Conservation (phyloP, 2,113 vertebrate genomes). For the Macquaria ambigua region DNA sequence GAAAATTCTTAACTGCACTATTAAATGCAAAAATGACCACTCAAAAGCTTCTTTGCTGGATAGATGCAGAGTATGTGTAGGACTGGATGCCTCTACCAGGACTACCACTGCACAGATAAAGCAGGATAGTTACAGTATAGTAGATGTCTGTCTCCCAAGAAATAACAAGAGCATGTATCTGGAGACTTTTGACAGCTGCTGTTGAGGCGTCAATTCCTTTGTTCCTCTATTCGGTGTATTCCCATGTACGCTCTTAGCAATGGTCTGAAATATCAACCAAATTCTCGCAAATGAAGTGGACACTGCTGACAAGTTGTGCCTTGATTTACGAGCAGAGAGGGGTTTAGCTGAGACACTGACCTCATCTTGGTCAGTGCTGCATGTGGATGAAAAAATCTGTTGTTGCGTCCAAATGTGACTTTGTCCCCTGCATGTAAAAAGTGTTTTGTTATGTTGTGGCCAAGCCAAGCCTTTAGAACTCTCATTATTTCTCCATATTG, state of each 20-base stretch:
- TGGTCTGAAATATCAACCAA: constrained; percentile 67
- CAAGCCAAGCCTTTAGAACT: constrained; percentile 18
- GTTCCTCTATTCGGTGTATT: constrained; percentile 60
- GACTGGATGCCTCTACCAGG: background rate
- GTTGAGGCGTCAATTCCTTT: constrained; percentile 58
- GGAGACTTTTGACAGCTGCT: constrained; percentile 53
- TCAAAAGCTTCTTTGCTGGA: background rate
- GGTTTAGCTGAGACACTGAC: constrained; percentile 58
- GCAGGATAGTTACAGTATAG: constrained; percentile 5
- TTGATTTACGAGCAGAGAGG: constrained; percentile 67
- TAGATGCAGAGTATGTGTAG: background rate
- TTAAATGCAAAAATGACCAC: background rate
- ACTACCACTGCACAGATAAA: background rate
- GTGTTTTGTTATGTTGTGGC: constrained; percentile 15
- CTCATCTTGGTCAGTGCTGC: constrained; percentile 61
- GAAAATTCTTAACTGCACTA: background rate
- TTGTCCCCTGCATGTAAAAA: constrained; percentile 30
- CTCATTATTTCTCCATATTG: constrained; percentile 1
- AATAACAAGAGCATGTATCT: constrained; percentile 48
- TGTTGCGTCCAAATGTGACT: constrained; percentile 48
- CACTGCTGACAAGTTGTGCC: constrained; percentile 62
- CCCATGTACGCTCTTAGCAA: constrained; percentile 50
- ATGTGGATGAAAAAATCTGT: constrained; percentile 41
- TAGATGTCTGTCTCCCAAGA: constrained; percentile 34
- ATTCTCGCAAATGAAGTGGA: constrained; percentile 68